Conservation (phyloP, 2,797 vertebrate species). For the Leuciscus waleckii region DNA sequence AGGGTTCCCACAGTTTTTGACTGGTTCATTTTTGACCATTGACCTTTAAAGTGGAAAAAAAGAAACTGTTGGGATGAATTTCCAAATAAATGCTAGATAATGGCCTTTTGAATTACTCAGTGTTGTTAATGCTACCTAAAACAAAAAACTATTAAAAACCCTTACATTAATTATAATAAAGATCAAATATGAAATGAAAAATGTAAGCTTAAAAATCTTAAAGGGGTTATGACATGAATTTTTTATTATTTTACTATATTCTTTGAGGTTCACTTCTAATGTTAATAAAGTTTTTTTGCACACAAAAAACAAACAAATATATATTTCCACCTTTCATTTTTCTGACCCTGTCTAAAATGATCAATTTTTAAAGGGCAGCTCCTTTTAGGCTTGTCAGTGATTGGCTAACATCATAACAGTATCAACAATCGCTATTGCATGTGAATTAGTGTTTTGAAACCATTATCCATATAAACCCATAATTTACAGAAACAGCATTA, state of each 20-base stretch:
- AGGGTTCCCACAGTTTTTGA: slow-evolving; percentile 6
- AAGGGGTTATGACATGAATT: background rate
- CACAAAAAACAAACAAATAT: background rate
- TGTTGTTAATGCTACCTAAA: background rate
- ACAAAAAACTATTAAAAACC: background rate
- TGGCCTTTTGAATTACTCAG: background rate
- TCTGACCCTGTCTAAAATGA: background rate
- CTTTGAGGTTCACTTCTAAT: background rate
- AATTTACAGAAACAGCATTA: background rate
- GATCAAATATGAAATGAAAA: background rate
- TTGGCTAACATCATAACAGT: background rate
- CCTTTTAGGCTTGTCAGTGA: background rate
- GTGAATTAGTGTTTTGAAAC: background rate
- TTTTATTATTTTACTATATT: background rate
- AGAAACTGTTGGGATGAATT: background rate
- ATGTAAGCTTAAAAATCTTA: background rate
- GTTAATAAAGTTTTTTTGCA: background rate
- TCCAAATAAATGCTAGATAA: background rate
- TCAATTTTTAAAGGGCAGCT: background rate
- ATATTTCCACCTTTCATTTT: background rate
- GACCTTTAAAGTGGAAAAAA: background rate
- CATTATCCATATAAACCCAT: background rate
- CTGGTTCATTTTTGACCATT: background rate
- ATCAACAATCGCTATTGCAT: background rate
- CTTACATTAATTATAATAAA: background rate